Evolutionary conservation across 2,113 vertebrate genomes (phyloP).

Genomic region (Tachysurus fulvidraco): DNA sequence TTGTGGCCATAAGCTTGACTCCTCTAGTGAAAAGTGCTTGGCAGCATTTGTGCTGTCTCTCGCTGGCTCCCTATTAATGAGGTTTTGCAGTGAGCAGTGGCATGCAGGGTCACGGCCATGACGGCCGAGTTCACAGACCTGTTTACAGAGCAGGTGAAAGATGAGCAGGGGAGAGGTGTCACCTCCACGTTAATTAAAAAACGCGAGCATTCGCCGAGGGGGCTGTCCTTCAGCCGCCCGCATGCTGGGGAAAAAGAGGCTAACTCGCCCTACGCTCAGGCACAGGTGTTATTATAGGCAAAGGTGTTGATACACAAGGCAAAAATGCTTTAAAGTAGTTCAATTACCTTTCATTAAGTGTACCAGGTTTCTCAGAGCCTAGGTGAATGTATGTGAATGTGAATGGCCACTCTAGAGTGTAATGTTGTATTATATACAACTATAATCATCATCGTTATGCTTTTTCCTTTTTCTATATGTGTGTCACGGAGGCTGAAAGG

Average conservation of each 20-base stretch:
- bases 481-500: not conserved
- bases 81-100: conserved; percentile 76
- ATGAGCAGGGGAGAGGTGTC: conserved; percentile 64
- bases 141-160: conserved; percentile 75
- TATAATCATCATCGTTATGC: not conserved
- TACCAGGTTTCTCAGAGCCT: not conserved
- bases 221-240: conserved; percentile 65
- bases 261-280: conserved; percentile 29
- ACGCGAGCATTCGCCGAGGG: conserved; percentile 60
- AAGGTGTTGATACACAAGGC: conserved; percentile 34
- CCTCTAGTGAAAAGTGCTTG: conserved; percentile 59
- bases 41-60: conserved; percentile 71
- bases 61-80: conserved; percentile 70
- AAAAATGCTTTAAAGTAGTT: conserved; percentile 37
- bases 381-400: not conserved
- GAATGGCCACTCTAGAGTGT: not conserved
- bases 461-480: not conserved
- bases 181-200: conserved; percentile 71
- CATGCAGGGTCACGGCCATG: conserved; percentile 73
- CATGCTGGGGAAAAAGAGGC: conserved; percentile 49
- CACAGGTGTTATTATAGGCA: conserved; percentile 39
- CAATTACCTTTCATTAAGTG: conserved; percentile 25
- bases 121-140: conserved; percentile 68
- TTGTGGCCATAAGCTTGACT: conserved; percentile 43
- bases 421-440: not conserved